Percentiles rank a stretch among this genome's conserved stretches.
Evolutionary conservation across 2,113 vertebrate species (phyloP).

Genomic region (Pleuronectes platessa): DNA sequence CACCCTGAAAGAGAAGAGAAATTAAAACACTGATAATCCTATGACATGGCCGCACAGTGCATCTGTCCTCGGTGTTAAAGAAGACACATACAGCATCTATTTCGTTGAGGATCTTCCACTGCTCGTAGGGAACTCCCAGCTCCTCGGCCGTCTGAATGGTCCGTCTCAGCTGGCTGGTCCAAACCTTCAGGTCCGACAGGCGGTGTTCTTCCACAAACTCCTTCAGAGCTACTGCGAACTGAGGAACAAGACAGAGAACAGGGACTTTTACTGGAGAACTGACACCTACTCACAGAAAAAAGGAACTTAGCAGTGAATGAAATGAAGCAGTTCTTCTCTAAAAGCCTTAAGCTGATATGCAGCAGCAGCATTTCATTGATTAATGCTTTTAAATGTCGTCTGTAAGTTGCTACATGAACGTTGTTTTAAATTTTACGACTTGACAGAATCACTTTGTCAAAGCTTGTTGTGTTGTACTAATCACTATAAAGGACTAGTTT

Average conservation of each 20-base stretch:
- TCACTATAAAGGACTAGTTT: too few species aligned
- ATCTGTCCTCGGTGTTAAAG: neutral
- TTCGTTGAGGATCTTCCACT: slow-evolving; percentile 98
- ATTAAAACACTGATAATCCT: neutral
- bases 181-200: slow-evolving; percentile 94
- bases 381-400: neutral
- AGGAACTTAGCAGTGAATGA: too few species aligned
- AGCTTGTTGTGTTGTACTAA: too few species aligned
- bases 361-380: neutral
- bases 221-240: slow-evolving; percentile 89
- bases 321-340: neutral
- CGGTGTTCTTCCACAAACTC: slow-evolving; percentile 88
- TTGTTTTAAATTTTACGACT: too few species aligned
- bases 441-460: too few species aligned
- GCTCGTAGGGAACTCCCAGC: slow-evolving; percentile 91
- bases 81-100: slow-evolving; percentile 92
- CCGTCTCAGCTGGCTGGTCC: slow-evolving; percentile 96
- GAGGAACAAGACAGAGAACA: neutral
- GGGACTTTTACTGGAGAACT: too few species aligned
- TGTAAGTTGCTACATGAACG: too few species aligned
- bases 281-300: too few species aligned
- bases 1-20: slow-evolving; percentile 82
- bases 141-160: slow-evolving; percentile 96
- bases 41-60: neutral
- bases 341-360: neutral